Evolutionary conservation across 2,888 invertebrate species (phyloP), one percentile per base, ranked within the genome.

Genomic region (Cerceris ruficornis): DNA sequence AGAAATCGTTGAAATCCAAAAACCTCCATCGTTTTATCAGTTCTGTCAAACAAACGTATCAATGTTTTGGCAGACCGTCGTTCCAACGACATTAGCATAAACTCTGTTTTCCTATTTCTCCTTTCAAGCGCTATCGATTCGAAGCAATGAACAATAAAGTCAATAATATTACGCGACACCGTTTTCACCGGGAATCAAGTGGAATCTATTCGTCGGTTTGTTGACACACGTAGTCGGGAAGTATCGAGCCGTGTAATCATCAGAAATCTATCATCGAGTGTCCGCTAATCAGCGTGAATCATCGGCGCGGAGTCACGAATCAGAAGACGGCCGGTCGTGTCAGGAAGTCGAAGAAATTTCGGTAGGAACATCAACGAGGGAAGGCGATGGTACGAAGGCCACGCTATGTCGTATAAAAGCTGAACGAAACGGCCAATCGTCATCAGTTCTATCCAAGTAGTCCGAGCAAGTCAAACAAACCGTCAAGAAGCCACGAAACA

Each of bases 351-450:
- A 54, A 8, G 49, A 67, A 73, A 68, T 60, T 55, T 15, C 7
- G 41, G 46, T 58, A 59, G 65, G 64, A 61, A 50, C 11, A 58
- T 49, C 58, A 43, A 43, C 2, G 14, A 54, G 54, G 58, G 43
- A 15, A 13, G n/a, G 55, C 54, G 55, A 43, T 7, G 17, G n/a
- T 11, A 52, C 28, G 70, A 72, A 77, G 80, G 69, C 50, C 75
- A n/a, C 6, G 15, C 14, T 13, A 28, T 39, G n/a, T 61, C n/a
- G 66, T 84, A 84, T 84, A 84, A 65, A 84, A 83, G 67, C 69
- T 15, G 39, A 6, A 1, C 6, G 8, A 7, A n/a, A 11, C 41
- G 17, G 17, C 11, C 9, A 8, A 7, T 15, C 54, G 55, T 14
- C 55, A 70, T 68, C 79, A 70, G 64, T 72, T 15, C 17, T 54